Conservation (phyloP, 2,113 vertebrate genomes). For the Protobothrops mucrosquamatus region DNA sequence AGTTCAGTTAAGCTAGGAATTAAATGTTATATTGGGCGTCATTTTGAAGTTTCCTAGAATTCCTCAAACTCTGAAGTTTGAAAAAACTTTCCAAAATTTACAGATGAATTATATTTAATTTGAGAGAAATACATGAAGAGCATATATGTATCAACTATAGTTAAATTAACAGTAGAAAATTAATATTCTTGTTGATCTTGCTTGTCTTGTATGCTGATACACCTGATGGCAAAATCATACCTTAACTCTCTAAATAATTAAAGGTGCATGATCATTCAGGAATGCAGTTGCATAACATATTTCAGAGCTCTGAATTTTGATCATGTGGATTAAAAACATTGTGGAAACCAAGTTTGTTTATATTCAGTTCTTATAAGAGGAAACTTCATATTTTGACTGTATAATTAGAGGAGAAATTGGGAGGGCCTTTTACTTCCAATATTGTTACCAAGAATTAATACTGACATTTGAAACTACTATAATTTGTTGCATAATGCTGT, state of each 20-base stretch:
- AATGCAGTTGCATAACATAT: neutral
- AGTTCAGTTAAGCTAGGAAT: neutral
- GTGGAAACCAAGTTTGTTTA: neutral
- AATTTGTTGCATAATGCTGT: slow-evolving; percentile 15
- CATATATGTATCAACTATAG: neutral
- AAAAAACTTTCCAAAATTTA: neutral
- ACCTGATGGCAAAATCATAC: neutral
- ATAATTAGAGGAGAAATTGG: neutral
- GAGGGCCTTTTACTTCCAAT: neutral
- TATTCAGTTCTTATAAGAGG: neutral
- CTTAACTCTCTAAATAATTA: neutral
- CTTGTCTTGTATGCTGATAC: neutral
- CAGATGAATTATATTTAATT: neutral
- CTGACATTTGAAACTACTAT: neutral
- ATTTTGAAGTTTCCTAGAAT: neutral
- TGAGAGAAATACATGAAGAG: neutral
- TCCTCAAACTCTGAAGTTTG: neutral
- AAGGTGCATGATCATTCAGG: neutral
- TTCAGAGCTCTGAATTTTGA: neutral
- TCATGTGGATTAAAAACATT: neutral
- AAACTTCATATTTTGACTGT: neutral
- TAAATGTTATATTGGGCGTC: neutral
- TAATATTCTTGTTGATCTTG: neutral
- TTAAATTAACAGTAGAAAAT: neutral
- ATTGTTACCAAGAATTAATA: neutral